Conservation (phyloP, 2,113 vertebrate genomes). For the Rynchops niger region DNA sequence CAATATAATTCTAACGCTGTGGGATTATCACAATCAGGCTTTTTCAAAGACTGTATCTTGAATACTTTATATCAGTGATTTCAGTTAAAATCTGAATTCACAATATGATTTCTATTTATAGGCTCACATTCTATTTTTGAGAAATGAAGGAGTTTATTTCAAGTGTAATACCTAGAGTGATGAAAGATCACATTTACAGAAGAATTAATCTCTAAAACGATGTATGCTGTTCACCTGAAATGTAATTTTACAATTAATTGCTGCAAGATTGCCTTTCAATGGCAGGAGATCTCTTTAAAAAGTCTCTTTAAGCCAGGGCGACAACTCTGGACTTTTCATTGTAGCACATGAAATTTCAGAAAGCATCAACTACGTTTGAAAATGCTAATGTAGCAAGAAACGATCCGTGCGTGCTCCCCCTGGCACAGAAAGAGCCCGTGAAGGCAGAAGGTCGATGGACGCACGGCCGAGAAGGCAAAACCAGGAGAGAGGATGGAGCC, state of each 20-base stretch:
- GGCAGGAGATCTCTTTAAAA: background rate
- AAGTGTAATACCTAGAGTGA: background rate
- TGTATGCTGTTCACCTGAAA: background rate
- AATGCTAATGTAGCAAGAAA: background rate
- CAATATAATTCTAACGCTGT: background rate
- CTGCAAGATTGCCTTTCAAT: background rate
- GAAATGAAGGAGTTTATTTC: conserved; percentile 20
- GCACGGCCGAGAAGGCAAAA: background rate
- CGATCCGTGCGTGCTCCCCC: background rate
- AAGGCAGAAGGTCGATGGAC: background rate
- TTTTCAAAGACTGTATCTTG: background rate
- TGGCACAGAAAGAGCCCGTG: background rate
- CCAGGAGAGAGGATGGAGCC: background rate
- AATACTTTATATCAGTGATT: background rate
- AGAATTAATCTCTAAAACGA: background rate
- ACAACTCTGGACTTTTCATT: background rate
- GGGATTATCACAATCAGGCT: background rate
- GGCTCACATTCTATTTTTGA: background rate
- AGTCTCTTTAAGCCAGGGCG: background rate
- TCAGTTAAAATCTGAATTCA: background rate
- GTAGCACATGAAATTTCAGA: background rate
- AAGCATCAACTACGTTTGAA: background rate
- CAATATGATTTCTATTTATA: background rate
- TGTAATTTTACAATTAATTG: background rate
- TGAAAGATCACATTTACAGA: background rate